phyloP scores from a whole-genome alignment of 2,797 vertebrate genomes.

The Enteromius radiatus region DNA sequence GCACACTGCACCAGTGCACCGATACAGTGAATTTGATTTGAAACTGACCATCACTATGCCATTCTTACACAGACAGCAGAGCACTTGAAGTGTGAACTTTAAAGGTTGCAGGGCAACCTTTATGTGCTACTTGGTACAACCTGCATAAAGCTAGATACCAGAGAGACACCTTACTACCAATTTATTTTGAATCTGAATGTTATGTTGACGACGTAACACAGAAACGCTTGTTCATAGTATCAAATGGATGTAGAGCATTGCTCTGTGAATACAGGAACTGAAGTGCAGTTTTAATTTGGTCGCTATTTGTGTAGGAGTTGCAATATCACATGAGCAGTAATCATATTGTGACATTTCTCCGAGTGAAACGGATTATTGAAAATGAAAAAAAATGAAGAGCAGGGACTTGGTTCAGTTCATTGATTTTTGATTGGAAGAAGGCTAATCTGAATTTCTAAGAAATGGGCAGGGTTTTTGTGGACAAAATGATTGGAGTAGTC shows the following conservation, averaged over 20 bases:
- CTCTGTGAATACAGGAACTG: background rate
- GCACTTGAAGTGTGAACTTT: slow-evolving; percentile 43
- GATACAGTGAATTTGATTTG: background rate
- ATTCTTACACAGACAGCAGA: background rate
- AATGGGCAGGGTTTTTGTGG: background rate
- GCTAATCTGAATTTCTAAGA: background rate
- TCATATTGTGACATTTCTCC: background rate
- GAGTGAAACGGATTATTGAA: background rate
- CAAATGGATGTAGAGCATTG: slow-evolving; percentile 7
- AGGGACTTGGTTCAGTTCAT: background rate
- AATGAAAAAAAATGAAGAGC: background rate
- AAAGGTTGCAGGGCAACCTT: slow-evolving; percentile 27
- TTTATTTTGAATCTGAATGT: slow-evolving; percentile 14
- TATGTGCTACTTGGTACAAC: background rate
- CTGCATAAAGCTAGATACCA: slow-evolving; percentile 3
- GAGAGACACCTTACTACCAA: background rate
- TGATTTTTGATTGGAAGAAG: background rate
- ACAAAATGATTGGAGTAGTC: background rate
- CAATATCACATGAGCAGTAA: background rate
- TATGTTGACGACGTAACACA: background rate
- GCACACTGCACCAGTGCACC: background rate
- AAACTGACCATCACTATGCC: slow-evolving; percentile 4
- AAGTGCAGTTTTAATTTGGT: background rate
- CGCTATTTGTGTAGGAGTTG: background rate
- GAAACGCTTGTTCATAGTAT: background rate